Conservation (phyloP, 1,140 invertebrate genomes). For the Solenopsis fugax region DNA sequence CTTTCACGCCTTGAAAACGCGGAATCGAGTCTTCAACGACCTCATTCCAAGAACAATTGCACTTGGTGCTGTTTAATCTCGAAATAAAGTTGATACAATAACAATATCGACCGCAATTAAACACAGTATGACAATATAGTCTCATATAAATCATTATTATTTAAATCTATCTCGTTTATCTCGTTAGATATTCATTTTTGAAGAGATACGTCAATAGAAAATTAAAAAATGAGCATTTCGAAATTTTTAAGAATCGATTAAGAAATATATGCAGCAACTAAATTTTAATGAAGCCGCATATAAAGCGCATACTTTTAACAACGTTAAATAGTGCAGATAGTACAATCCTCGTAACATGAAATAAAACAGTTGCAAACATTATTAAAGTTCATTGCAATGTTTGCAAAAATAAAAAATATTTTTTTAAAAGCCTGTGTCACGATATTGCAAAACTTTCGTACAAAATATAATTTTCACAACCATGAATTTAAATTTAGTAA, state of each 20-base stretch:
- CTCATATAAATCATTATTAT: background rate
- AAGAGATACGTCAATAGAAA: background rate
- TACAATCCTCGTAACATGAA: background rate
- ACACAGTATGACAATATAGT: background rate
- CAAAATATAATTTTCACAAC: background rate
- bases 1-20: conserved; percentile 27
- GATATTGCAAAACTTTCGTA: background rate
- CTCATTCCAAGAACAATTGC: conserved; percentile 37
- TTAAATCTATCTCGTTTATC: background rate
- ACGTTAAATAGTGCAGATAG: background rate
- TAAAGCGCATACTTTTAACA: background rate
- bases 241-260: background rate
- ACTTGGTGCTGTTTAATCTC: conserved; percentile 29
- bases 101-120: background rate
- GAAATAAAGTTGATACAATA: background rate
- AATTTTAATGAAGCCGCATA: background rate
- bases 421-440: background rate
- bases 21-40: conserved; percentile 17
- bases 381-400: background rate
- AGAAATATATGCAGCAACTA: background rate
- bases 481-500: conserved; percentile 29
- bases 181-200: background rate
- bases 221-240: background rate
- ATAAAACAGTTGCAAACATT: background rate
- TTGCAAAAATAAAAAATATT: background rate